Evolutionary conservation across 2,113 vertebrate species (phyloP).

Genomic region (Prionailurus bengalensis): DNA sequence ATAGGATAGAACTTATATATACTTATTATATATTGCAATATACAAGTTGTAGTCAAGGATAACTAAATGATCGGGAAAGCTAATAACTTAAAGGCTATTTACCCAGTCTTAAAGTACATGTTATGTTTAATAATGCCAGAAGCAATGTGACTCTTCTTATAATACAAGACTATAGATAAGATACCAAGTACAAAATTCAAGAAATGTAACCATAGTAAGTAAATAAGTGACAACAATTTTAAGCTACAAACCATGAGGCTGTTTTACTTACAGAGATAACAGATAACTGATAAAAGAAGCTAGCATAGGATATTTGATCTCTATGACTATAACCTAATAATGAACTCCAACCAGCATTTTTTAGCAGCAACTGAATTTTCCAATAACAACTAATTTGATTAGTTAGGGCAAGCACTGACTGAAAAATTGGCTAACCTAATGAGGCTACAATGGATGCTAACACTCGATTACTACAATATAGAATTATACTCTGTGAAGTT

Average conservation of each 20-base stretch:
- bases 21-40: background rate
- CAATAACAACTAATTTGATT: slow-evolving; percentile 61
- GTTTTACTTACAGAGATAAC: slow-evolving; percentile 33
- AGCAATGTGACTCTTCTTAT: background rate
- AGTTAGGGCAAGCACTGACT: slow-evolving; percentile 34
- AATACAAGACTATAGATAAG: background rate
- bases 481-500: slow-evolving; percentile 37
- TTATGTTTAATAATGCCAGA: background rate
- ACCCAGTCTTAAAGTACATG: background rate
- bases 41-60: background rate
- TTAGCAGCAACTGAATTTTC: slow-evolving; percentile 66
- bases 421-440: slow-evolving; percentile 23
- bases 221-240: slow-evolving; percentile 44
- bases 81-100: background rate
- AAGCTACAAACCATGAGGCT: slow-evolving; percentile 16
- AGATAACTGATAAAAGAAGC: background rate
- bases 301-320: background rate
- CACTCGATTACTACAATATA: background rate
- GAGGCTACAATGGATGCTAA: slow-evolving; percentile 49
- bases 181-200: background rate
- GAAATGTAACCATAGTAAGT: background rate
- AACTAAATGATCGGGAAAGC: background rate
- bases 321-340: slow-evolving; percentile 37
- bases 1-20: background rate
- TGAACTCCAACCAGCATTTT: slow-evolving; percentile 53